Conservation (phyloP, 2,113 vertebrate species). For the Micromys minutus region DNA sequence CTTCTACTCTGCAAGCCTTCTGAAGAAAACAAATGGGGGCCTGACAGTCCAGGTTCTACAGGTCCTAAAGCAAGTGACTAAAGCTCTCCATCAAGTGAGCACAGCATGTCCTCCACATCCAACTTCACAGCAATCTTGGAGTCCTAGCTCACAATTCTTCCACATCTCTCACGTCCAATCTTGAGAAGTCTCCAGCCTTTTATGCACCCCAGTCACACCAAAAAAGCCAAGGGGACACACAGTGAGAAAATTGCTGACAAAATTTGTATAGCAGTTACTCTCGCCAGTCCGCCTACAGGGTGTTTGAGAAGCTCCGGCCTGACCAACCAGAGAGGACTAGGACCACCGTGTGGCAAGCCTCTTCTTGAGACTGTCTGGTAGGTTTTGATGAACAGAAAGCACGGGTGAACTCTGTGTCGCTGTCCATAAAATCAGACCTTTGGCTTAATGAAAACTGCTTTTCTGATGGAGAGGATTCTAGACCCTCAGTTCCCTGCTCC, state of each 20-base stretch:
- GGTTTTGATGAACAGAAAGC: background rate
- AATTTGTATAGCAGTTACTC: background rate
- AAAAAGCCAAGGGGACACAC: background rate
- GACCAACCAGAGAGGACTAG: background rate
- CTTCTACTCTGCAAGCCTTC: background rate
- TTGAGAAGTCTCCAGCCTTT: background rate
- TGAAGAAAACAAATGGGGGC: background rate
- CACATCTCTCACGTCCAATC: background rate
- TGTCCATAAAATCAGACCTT: background rate
- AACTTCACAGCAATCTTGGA: background rate
- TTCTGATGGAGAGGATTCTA: background rate
- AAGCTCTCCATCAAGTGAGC: background rate
- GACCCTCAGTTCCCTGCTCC: background rate
- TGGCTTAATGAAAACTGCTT: background rate
- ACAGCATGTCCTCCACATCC: background rate
- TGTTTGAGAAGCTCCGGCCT: background rate
- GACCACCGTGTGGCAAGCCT: background rate
- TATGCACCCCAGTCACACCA: background rate
- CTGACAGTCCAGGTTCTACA: background rate
- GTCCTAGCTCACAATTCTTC: background rate
- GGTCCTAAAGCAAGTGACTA: background rate
- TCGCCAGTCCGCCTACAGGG: background rate
- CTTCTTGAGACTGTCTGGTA: background rate
- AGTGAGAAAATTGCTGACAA: background rate
- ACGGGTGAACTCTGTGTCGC: background rate